phyloP scores from a whole-genome alignment of 2,797 vertebrate genomes.

The Vireo griseus region DNA sequence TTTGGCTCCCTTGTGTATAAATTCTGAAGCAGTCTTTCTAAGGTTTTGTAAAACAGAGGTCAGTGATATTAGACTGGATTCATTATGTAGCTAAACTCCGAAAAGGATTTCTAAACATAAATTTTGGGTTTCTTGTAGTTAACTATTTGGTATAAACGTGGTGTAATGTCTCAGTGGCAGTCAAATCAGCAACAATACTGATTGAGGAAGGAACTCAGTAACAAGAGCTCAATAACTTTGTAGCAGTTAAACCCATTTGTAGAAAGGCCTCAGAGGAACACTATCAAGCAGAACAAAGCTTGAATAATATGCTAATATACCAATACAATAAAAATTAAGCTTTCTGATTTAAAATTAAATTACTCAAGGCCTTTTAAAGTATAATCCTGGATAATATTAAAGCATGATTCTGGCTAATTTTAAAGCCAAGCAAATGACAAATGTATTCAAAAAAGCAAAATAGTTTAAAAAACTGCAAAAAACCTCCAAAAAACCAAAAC shows the following conservation, averaged over 20 bases:
- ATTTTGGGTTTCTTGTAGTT: background rate
- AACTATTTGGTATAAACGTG: background rate
- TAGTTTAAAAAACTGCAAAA: background rate
- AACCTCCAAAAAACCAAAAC: background rate
- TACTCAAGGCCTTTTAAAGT: background rate
- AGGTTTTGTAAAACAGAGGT: background rate
- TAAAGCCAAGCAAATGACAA: background rate
- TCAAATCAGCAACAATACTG: background rate
- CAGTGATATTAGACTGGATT: background rate
- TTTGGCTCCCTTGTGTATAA: background rate
- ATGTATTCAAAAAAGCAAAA: background rate
- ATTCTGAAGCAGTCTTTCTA: background rate
- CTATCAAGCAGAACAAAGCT: background rate
- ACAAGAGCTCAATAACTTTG: background rate
- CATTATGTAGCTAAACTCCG: background rate
- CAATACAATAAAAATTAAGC: background rate
- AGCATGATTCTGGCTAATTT: background rate
- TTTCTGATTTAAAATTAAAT: background rate
- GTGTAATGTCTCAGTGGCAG: background rate
- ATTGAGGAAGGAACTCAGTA: background rate
- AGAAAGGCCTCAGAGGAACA: background rate
- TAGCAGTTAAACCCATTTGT: background rate
- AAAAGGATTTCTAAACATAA: background rate
- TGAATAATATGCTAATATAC: background rate
- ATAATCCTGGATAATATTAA: background rate